Conservation (phyloP, 2,797 vertebrate species). For the Alcedo quadribrachys region DNA sequence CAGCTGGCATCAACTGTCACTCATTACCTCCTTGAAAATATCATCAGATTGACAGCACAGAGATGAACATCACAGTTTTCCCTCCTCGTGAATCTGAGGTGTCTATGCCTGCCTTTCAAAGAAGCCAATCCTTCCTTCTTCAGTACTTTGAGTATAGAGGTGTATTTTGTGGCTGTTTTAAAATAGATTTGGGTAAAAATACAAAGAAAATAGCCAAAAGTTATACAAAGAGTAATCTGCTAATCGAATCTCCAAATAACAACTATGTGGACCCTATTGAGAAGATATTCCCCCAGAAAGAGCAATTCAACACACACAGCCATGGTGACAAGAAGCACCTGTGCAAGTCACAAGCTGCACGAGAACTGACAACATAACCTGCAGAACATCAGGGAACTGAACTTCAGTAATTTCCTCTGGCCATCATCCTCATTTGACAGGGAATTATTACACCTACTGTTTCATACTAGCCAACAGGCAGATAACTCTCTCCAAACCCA, state of each 20-base stretch:
- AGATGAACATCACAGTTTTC: neutral
- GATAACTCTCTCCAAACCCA: neutral
- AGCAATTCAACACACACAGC: neutral
- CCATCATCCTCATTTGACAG: neutral
- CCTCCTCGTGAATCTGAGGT: neutral
- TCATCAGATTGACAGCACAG: neutral
- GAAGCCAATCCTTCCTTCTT: neutral
- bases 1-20: constrained; percentile 18
- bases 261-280: fast-evolving
- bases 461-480: neutral
- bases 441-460: neutral
- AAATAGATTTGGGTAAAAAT: neutral
- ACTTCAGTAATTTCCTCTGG: neutral
- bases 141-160: too few species aligned
- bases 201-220: neutral
- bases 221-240: neutral
- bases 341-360: neutral
- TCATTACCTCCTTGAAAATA: neutral
- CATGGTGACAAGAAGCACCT: neutral
- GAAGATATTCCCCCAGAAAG: fast-evolving
- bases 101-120: neutral
- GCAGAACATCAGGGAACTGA: neutral
- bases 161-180: too few species aligned
- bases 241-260: neutral
- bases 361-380: neutral